Evolutionary conservation across 2,888 invertebrate genomes (phyloP).

Genomic region (Tridacna crocea): DNA sequence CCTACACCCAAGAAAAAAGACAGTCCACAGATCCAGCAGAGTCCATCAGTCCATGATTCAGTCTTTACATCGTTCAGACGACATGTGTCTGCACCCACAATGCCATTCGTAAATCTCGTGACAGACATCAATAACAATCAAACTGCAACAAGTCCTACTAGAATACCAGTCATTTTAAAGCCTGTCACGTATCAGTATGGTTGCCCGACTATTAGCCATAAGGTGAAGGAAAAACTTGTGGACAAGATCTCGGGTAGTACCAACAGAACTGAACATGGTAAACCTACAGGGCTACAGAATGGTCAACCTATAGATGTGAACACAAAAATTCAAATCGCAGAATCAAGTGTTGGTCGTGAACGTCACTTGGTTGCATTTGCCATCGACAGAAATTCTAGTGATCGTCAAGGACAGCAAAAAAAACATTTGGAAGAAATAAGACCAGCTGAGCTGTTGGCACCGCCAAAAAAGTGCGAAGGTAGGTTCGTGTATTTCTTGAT

Average conservation of each 20-base stretch:
- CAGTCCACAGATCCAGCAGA: background rate
- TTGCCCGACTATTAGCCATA: background rate
- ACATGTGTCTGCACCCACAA: background rate
- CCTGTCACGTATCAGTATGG: conserved; percentile 3
- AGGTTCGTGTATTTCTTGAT: background rate
- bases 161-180: conserved; percentile 18
- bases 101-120: background rate
- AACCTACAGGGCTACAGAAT: background rate
- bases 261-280: too few species aligned
- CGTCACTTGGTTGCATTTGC: background rate
- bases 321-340: background rate
- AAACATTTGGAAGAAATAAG: background rate
- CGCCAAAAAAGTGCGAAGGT: background rate
- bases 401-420: too few species aligned
- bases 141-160: conserved; percentile 1
- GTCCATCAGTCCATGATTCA: background rate
- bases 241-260: conserved; percentile 8
- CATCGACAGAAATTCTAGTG: too few species aligned
- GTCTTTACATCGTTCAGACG: background rate
- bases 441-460: background rate
- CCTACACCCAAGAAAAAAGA: conserved; percentile 1
- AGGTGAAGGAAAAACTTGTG: conserved; percentile 11
- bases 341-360: background rate
- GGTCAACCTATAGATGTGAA: background rate
- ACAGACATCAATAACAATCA: conserved; percentile 10